Evolutionary conservation across 2,888 invertebrate genomes (phyloP), one percentile per base, ranked within the genome.

Genomic region (Zaprionus bogoriensis): DNA sequence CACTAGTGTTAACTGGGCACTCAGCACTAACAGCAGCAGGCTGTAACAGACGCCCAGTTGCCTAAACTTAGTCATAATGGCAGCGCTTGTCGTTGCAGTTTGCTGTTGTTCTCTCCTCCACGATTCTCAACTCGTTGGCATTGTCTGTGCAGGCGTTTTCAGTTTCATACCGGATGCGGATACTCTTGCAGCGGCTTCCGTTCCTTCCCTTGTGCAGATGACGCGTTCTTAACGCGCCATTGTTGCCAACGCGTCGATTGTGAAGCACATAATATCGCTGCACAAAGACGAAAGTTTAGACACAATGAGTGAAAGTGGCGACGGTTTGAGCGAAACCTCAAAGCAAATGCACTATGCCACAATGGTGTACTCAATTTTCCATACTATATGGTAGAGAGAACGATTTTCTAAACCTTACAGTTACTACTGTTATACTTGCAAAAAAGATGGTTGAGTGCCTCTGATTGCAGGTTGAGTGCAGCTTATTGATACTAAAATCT

Each of bases 41-140:
- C 81, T 61, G 52, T 44, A 82, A 41, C 48, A 73, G 25, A 67
- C 50, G 63, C 71, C 65, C 63, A 76, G 60, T 17, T 72, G 65
- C 47, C 65, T 53, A 42, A 63, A 61, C 44, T 59, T 52, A 46
- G 60, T 59, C 87, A 83, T 86, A 51, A 39, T 55, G 17, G 38
- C 19, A 20, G 38, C 38, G 36, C 19, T 20, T n/a, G 3, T n/a
- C 5, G 38, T 41, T 41, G 41, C 22, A 22, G 20, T 41, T 41
- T 55, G 48, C 68, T 69, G 51, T 62, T 60, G 54, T 71, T 67
- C 41, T 67, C 23, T 44, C 42, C 45, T 54, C 42, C 46, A 28
- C 61, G 27, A 45, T 53, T 61, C 69, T 84, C 79, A 78, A 71
- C 78, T 84, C 54, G 55, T 78, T 67, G 78, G 54, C 81, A 83